phyloP scores from a whole-genome alignment of 1,140 invertebrate genomes.

The Dendrolimus kikuchii region DNA sequence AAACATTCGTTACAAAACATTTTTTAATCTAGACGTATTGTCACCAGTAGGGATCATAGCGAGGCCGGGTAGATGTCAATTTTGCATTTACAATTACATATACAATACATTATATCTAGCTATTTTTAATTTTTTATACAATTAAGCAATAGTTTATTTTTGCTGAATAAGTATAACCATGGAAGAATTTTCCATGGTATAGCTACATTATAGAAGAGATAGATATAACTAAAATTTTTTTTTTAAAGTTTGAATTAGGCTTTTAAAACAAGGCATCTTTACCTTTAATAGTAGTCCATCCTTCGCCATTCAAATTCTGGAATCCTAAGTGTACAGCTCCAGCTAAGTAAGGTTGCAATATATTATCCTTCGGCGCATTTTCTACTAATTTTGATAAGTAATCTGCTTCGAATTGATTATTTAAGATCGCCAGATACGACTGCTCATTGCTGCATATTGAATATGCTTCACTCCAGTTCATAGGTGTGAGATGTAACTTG shows the following conservation, averaged over 20 bases:
- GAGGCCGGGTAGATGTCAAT: too few relatives aligned
- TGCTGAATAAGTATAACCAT: too few relatives aligned
- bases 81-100: too few relatives aligned
- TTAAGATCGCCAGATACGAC: slow-evolving; percentile 54
- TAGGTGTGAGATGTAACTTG: slow-evolving; percentile 50
- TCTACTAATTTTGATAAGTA: slow-evolving; percentile 28
- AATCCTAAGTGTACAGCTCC: slow-evolving; percentile 46
- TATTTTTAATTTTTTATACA: too few relatives aligned
- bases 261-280: slow-evolving; percentile 6
- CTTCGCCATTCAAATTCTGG: slow-evolving; percentile 27
- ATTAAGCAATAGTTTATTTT: too few relatives aligned
- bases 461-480: slow-evolving; percentile 54
- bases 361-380: slow-evolving; percentile 23
- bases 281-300: slow-evolving; percentile 46
- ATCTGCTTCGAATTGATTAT: slow-evolving; percentile 44
- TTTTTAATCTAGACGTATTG: too few relatives aligned
- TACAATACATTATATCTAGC: too few relatives aligned
- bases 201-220: neutral
- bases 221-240: slow-evolving; percentile 5
- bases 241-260: too few relatives aligned
- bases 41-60: too few relatives aligned
- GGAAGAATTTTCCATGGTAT: too few relatives aligned
- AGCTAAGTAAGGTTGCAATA: slow-evolving; percentile 25
- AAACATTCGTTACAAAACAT: too few relatives aligned
- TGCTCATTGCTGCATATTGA: slow-evolving; percentile 45